Evolutionary conservation across 2,113 vertebrate genomes (phyloP).

Genomic region (Synchiropus splendidus): DNA sequence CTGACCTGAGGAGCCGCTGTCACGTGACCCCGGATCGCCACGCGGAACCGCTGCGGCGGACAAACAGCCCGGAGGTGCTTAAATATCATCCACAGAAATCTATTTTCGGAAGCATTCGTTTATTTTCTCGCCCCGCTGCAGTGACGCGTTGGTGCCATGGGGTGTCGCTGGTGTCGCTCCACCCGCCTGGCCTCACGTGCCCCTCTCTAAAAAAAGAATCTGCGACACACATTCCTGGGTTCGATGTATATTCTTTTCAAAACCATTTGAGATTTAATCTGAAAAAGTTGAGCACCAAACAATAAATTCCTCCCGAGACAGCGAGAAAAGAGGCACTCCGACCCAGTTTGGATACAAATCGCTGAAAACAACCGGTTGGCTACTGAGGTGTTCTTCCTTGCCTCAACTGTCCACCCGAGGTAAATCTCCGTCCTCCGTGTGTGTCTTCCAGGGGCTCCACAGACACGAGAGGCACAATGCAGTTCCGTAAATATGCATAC

Average conservation of each 20-base stretch:
- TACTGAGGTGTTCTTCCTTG: conserved; percentile 29
- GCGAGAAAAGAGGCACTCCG: conserved; percentile 57
- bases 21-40: no score
- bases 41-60: neutral
- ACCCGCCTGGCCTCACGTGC: conserved; percentile 17
- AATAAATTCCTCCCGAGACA: conserved; percentile 47
- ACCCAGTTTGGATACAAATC: conserved; percentile 46
- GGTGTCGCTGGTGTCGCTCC: conserved; percentile 27
- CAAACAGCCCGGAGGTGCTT: conserved; percentile 6
- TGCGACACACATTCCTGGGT: conserved; percentile 42
- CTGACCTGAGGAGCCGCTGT: neutral
- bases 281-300: conserved; percentile 66
- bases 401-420: conserved; percentile 12
- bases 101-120: conserved; percentile 51
- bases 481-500: conserved; percentile 50
- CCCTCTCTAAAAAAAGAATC: conserved; percentile 23
- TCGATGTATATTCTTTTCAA: conserved; percentile 54
- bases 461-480: conserved; percentile 61
- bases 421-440: conserved; percentile 47
- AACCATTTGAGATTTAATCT: conserved; percentile 58
- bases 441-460: conserved; percentile 43
- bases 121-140: conserved; percentile 30
- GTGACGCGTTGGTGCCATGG: conserved; percentile 30
- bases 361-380: conserved; percentile 46
- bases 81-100: conserved; percentile 33